A percentile compares a stretch with the other conserved stretches of the same genome.
These are phyloP conservation scores for Malurus melanocephalus DNA, from an alignment of 2,113 vertebrate species.

Conservation along the genomic window DNA sequence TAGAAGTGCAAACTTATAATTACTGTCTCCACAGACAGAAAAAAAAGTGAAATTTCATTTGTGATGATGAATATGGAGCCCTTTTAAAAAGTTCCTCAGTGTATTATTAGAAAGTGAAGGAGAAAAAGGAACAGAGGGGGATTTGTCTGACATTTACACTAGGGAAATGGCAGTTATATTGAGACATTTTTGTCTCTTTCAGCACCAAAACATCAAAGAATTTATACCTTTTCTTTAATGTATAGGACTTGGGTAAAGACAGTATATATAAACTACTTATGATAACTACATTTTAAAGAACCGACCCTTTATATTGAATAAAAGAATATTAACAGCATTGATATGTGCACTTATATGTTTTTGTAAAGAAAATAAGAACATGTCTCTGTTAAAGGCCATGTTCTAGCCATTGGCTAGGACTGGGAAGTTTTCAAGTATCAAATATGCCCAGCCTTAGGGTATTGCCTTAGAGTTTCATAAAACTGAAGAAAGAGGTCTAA, in stretches of 20 bases:
- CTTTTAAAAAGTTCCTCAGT: conserved; percentile 19
- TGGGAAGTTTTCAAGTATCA: neutral
- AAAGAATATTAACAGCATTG: neutral
- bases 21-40: conserved; percentile 8
- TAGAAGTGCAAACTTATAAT: conserved; percentile 51
- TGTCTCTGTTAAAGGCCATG: neutral
- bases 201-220: neutral
- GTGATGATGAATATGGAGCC: conserved; percentile 40
- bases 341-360: neutral
- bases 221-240: neutral
- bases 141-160: conserved; percentile 28
- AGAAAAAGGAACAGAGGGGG: conserved; percentile 31
- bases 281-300: neutral
- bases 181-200: conserved; percentile 15
- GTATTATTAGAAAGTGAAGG: conserved; percentile 50
- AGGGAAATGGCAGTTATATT: conserved; percentile 12
- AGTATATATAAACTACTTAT: neutral
- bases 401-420: neutral
- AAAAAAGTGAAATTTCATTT: conserved; percentile 50
- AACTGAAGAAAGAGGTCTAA: neutral
- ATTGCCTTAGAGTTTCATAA: neutral
- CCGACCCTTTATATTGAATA: neutral
- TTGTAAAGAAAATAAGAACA: neutral
- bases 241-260: neutral
- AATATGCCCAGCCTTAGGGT: neutral